Percentiles rank a stretch among this genome's conserved stretches.
Conservation (phyloP, 2,113 vertebrate genomes). For the Aramus guarauna region DNA sequence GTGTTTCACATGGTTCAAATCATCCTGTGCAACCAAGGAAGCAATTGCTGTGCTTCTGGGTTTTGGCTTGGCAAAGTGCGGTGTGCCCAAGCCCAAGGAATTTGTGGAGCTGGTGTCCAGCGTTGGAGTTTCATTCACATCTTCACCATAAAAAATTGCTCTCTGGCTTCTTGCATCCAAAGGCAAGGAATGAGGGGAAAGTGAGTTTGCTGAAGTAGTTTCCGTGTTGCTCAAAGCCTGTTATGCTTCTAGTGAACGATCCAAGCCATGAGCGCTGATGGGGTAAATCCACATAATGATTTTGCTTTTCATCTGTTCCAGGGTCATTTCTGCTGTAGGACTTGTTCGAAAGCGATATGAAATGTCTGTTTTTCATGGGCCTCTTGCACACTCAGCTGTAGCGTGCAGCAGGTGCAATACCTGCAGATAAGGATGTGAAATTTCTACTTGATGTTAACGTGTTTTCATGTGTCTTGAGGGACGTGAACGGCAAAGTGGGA, state of each 20-base stretch:
- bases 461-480: not conserved
- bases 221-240: rapidly evolving
- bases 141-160: rapidly evolving
- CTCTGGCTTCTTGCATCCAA: rapidly evolving
- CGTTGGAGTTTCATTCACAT: rapidly evolving
- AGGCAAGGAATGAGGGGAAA: not conserved
- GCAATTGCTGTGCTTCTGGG: not conserved
- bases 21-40: rapidly evolving
- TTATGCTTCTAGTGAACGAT: rapidly evolving
- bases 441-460: rapidly evolving
- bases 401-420: rapidly evolving
- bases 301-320: not conserved
- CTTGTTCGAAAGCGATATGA: not conserved
- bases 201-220: not conserved
- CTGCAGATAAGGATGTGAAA: not conserved
- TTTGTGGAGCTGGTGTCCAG: not conserved
- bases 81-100: not conserved
- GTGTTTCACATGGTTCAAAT: rapidly evolving
- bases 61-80: not conserved
- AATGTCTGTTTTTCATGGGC: not conserved
- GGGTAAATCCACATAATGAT: not conserved
- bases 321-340: not conserved
- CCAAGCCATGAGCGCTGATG: rapidly evolving
- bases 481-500: rapidly evolving
- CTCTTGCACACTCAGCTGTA: not conserved